Evolutionary conservation across 2,113 vertebrate species (phyloP).

Genomic region (Zosterops hypoxanthus): DNA sequence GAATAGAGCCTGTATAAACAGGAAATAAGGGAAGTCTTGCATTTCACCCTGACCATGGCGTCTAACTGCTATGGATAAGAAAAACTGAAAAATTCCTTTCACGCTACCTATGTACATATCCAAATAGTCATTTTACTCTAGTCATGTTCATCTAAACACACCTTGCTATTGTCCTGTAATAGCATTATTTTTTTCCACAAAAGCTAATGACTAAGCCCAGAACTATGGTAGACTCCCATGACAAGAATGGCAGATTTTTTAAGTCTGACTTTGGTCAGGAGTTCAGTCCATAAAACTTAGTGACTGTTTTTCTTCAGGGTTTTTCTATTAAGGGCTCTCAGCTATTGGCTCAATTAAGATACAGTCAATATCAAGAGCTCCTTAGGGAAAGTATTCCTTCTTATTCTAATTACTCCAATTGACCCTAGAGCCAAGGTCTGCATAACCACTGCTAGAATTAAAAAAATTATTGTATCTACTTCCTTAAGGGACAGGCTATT

Average conservation of each 20-base stretch:
- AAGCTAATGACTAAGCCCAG: neutral
- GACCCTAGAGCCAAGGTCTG: neutral
- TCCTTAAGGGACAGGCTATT: neutral
- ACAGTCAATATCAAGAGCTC: neutral
- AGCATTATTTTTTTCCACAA: neutral
- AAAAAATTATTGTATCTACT: neutral
- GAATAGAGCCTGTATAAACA: slow-evolving; percentile 2
- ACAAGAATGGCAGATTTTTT: neutral
- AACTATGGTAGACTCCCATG: neutral
- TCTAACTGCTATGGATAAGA: neutral
- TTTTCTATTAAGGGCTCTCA: neutral
- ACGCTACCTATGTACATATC: neutral
- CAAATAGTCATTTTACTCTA: neutral
- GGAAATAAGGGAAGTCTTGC: slow-evolving; percentile 48
- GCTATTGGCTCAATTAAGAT: neutral
- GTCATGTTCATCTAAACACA: neutral
- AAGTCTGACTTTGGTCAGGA: neutral
- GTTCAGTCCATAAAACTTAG: neutral
- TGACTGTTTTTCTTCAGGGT: neutral
- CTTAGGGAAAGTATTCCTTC: neutral
- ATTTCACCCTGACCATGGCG: neutral
- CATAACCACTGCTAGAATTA: neutral
- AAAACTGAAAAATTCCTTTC: slow-evolving; percentile 22
- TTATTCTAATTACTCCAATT: neutral
- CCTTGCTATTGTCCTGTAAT: neutral